These are phyloP conservation scores for Erebia ligea DNA, from an alignment of 2,888 invertebrate genomes.

Conservation along the genomic window DNA sequence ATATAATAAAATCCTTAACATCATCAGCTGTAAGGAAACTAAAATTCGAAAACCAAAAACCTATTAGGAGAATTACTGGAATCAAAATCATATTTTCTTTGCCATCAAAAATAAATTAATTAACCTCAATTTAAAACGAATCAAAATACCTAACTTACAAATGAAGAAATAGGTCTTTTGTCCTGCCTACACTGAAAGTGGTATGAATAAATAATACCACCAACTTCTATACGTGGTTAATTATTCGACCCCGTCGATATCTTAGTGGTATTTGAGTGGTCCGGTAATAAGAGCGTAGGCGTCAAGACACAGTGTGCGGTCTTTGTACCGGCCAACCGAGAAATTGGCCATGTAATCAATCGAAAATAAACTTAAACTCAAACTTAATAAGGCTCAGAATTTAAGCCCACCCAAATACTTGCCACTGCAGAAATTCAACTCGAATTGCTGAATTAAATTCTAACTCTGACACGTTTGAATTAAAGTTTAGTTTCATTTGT, in stretches of 20 bases:
- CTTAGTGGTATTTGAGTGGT: conserved; percentile 48
- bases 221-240: conserved; percentile 53
- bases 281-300: conserved; percentile 68
- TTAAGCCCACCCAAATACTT: conserved; percentile 31
- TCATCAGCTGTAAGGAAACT: too few species aligned
- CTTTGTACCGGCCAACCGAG: conserved; percentile 60
- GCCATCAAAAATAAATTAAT: too few species aligned
- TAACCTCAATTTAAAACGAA: not conserved
- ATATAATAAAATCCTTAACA: too few species aligned
- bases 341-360: conserved; percentile 41
- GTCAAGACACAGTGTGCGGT: conserved; percentile 71
- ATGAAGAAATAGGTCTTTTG: conserved; percentile 9
- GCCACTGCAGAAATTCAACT: conserved; percentile 52
- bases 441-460: conserved; percentile 40
- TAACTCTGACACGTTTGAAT: conserved; percentile 43
- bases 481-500: conserved; percentile 48
- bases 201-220: conserved; percentile 40
- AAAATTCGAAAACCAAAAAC: too few species aligned
- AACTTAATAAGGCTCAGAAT: conserved; percentile 45
- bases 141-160: not conserved
- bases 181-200: conserved; percentile 16
- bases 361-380: conserved; percentile 47
- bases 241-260: conserved; percentile 57
- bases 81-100: too few species aligned
- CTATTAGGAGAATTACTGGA: too few species aligned